Base-by-base conservation (phyloP, 2,797 vertebrate genomes). In the Aeoliscus strigatus region DNA sequence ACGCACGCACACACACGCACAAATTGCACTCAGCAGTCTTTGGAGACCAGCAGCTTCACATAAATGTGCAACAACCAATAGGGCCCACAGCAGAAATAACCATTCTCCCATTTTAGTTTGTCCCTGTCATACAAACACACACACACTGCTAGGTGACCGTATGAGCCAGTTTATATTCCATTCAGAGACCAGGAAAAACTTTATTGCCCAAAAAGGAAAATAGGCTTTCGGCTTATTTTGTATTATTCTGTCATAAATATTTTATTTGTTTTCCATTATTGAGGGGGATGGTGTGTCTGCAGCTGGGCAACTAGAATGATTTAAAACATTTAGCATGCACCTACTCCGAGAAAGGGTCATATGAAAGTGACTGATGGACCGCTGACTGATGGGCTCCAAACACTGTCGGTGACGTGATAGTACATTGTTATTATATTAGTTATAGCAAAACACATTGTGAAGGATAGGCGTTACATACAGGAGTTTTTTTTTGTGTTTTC, bases 211-310 rank as follows among this genome's bases (percentile, higher is more conserved):
- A 47, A 56, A 54, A 51, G 53, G 54, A 75, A 69, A 76, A 76
- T 71, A 59, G 58, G 49, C 51, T 61, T 51, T 64, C 39, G 71
- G 53, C 73, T 82, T 66, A 72, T 70, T 66, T 73, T 31, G 10
- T 63, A 39, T 59, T 72, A 58, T 75, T 68, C 56, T 60, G 64
- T 62, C 57, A 78, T 80, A 68, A 66, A 78, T 81, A 68, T 76
- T 79, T 55, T 32, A 83, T 74, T 53, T 48, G 61, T 74, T 61
- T 70, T 62, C 55, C 58, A 70, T 82, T 73, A 67, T 64, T 40
- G 39, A 48, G 15, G 36, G 14, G 28, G 54, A 58, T 67, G 55
- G 45, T 39, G 48, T 43, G 48, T 73, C 74, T 70, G 60, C 52
- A 44, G 41, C 72, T 42, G 48, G 27, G 49, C 28, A 66, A 62